Evolutionary conservation across 2,888 invertebrate genomes (phyloP), one percentile per base, ranked within the genome.

Genomic region (Synergus umbraculus): DNA sequence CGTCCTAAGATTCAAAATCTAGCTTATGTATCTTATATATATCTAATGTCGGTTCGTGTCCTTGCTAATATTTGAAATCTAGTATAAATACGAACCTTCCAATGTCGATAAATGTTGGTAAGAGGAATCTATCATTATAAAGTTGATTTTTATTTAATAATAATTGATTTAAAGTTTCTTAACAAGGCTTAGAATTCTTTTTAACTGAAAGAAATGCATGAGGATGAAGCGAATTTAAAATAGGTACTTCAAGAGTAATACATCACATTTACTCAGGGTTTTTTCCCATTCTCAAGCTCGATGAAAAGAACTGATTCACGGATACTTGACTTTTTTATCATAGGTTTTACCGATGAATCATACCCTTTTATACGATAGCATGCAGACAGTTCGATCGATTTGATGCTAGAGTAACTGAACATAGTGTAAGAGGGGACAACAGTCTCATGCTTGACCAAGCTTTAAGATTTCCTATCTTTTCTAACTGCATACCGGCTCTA

Each of bases 251-350:
- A 22, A 22, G 60, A 60, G 12, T 3, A 60, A 60, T 60, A 60
- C 22, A 9, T 22, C 1, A 10, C 22, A 1, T 22, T 60, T 43
- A 4, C 8, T 15, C 15, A 46, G 29, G 2, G 18, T 22, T 44
- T 46, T 67, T 67, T 18, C 12, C 18, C 13, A 46, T 29, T 69
- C 8, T 13, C 15, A 67, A 29, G 22, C 46, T 69, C 29, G 69
- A 69, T 69, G 10, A 41, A 67, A 44, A 44, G 46, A 69, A 69
- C 44, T 69, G 69, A 69, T 69, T 69, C 69, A 69, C 46, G 46
- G 22, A 29, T 29, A 46, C 69, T 69, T 49, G 49, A 69, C 29
- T 69, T 69, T 69, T 46, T 46, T 46, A 69, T 49, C 29, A 46
- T 67, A 29, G 46, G 13, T 41, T 67, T 44, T 67, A 18, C 67